These are phyloP conservation scores for Hipposideros larvatus DNA, from an alignment of 2,797 vertebrate genomes.

Conservation along the genomic window DNA sequence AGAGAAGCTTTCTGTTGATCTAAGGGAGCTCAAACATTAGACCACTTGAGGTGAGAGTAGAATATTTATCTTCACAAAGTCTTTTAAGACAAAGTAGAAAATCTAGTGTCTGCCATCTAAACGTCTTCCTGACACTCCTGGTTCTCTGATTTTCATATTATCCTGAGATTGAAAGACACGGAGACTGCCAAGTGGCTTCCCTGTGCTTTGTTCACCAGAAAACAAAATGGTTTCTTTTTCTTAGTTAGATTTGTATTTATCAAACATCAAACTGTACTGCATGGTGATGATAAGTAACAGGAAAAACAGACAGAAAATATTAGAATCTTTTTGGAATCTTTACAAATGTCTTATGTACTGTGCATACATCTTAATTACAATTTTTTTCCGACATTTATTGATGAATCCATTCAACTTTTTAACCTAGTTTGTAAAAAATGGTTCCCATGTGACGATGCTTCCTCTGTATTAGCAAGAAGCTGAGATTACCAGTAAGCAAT, in stretches of 20 bases:
- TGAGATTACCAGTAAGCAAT: background rate
- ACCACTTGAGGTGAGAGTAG: background rate
- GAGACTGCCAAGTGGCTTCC: background rate
- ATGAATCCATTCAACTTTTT: background rate
- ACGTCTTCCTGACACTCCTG: background rate
- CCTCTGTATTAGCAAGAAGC: background rate
- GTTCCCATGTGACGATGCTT: background rate
- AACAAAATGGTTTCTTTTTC: background rate
- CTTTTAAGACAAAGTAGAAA: slow-evolving; percentile 39
- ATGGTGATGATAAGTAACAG: background rate
- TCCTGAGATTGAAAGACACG: background rate
- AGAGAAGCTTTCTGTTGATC: background rate
- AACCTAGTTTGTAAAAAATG: background rate
- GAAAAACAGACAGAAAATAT: background rate
- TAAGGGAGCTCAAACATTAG: background rate
- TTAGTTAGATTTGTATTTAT: slow-evolving; percentile 26
- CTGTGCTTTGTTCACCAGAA: background rate
- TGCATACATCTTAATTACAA: background rate
- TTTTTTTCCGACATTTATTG: background rate
- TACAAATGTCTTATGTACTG: background rate
- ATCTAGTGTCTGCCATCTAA: background rate
- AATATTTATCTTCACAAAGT: background rate
- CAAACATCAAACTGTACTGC: background rate
- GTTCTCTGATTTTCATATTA: background rate
- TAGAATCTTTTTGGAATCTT: background rate